phyloP scores from a whole-genome alignment of 2,113 vertebrate genomes.

The Aepyceros melampus region DNA sequence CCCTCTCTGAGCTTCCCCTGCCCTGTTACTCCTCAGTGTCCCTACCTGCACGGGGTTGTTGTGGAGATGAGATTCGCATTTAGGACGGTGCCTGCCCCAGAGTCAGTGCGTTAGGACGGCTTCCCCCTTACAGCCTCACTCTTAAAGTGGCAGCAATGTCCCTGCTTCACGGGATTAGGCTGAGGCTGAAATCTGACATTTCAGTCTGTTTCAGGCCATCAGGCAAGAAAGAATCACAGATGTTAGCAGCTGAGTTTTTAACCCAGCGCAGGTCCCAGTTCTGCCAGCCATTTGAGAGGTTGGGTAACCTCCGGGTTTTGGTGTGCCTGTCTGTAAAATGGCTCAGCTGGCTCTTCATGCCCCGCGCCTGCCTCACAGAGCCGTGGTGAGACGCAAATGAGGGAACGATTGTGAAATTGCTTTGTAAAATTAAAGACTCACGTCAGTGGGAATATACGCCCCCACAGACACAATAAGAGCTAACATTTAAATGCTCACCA shows the following conservation, averaged over 20 bases:
- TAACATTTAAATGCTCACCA: neutral
- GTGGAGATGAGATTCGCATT: neutral
- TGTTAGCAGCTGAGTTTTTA: neutral
- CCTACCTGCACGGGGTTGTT: neutral
- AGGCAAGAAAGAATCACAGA: neutral
- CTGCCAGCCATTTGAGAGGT: neutral
- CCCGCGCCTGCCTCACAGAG: neutral
- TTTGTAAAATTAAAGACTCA: neutral
- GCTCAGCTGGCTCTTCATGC: neutral
- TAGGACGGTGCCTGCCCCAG: neutral
- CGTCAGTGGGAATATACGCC: neutral
- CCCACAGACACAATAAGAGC: neutral
- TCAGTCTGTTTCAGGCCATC: neutral
- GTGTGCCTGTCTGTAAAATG: neutral
- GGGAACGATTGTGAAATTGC: neutral
- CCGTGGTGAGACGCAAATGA: fast-evolving
- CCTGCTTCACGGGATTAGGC: neutral
- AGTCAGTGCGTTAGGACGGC: too few relatives aligned
- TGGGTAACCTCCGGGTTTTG: neutral
- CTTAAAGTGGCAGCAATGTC: neutral
- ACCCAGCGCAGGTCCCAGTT: neutral
- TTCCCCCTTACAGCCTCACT: neutral
- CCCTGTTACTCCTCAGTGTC: neutral
- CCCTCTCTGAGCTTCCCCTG: neutral
- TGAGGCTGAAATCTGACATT: neutral